A percentile compares a stretch with the other conserved stretches of the same genome.
phyloP scores from a whole-genome alignment of 1,140 invertebrate genomes.

The Lepidurus packardi region DNA sequence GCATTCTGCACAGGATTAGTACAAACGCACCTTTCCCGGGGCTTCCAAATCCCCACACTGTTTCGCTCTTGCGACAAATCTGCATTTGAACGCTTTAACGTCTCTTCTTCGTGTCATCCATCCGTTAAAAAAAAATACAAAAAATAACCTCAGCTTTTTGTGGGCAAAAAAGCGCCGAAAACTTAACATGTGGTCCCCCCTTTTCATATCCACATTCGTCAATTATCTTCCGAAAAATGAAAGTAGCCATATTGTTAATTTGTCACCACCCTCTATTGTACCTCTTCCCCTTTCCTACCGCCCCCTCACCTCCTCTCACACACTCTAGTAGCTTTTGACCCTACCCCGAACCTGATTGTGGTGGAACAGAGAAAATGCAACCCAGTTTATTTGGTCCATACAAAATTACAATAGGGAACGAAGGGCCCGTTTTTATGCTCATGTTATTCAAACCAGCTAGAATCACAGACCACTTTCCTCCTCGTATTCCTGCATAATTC shows the following conservation, averaged over 20 bases:
- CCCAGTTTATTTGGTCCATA: background rate
- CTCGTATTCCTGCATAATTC: too few relatives aligned
- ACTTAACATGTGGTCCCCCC: background rate
- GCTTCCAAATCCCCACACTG: background rate
- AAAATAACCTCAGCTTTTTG: background rate
- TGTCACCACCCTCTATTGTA: background rate
- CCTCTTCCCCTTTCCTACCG: background rate
- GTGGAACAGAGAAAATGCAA: background rate
- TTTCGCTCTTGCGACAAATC: background rate
- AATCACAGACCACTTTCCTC: too few relatives aligned
- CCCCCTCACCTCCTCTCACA: background rate
- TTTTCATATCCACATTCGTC: background rate
- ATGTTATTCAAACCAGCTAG: background rate
- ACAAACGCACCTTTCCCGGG: background rate
- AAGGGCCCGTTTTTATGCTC: background rate
- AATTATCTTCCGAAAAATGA: background rate
- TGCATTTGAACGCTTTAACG: too few relatives aligned
- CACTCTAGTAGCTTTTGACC: background rate
- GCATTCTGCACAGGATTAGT: slow-evolving; percentile 9
- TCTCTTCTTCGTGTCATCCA: too few relatives aligned
- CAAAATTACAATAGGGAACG: background rate
- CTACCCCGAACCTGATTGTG: background rate
- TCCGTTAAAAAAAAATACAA: too few relatives aligned
- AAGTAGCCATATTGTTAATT: slow-evolving; percentile 12
- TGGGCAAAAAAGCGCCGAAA: background rate